A percentile compares a stretch with the other conserved stretches of the same genome.
phyloP scores from a whole-genome alignment of 2,113 vertebrate species.

The Rattus rattus region DNA sequence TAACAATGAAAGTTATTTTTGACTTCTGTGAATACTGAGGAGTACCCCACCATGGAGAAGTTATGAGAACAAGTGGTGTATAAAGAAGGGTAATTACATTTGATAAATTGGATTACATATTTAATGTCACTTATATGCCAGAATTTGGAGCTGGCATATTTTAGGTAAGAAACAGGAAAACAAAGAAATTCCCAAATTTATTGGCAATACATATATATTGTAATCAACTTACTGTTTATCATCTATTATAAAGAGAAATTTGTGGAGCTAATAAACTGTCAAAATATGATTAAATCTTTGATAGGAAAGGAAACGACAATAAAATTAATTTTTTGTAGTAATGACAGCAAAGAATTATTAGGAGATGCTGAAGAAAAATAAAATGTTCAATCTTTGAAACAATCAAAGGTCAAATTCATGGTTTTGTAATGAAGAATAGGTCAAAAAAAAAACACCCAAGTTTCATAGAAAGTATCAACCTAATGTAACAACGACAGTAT shows the following conservation, averaged over 20 bases:
- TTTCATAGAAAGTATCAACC: conserved; percentile 23
- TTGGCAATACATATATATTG: background rate
- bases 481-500: background rate
- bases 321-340: conserved; percentile 3
- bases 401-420: conserved; percentile 18
- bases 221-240: background rate
- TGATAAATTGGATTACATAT: background rate
- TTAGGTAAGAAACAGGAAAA: background rate
- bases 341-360: background rate
- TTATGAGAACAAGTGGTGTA: background rate
- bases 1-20: background rate
- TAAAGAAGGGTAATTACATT: background rate
- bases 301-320: background rate
- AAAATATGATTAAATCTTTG: background rate
- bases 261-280: background rate
- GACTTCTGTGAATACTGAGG: background rate
- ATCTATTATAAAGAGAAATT: background rate
- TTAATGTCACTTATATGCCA: background rate
- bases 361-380: background rate
- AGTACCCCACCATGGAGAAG: background rate
- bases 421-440: background rate
- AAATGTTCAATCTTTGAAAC: background rate
- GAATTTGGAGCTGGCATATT: background rate
- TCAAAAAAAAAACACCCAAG: background rate
- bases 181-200: background rate